Evolutionary conservation across 2,113 vertebrate genomes (phyloP).

Genomic region (Amphilophus citrinellus): DNA sequence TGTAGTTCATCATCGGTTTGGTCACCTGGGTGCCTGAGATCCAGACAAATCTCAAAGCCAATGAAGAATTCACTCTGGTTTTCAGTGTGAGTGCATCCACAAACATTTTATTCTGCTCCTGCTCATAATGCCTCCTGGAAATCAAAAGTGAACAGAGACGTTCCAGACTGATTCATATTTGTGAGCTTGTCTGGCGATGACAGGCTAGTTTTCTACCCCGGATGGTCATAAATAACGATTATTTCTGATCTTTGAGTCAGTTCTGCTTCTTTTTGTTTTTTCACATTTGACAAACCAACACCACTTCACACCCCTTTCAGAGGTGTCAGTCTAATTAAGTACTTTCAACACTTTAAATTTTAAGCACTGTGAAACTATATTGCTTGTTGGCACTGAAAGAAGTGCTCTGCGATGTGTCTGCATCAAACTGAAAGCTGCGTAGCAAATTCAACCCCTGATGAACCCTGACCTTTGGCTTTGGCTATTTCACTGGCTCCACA

Average conservation of each 20-base stretch:
- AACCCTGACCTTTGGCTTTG: conserved; percentile 22
- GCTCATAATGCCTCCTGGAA: not conserved
- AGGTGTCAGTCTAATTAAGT: not conserved
- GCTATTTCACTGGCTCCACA: conserved; percentile 6
- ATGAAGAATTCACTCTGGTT: not conserved
- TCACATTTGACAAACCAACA: not conserved
- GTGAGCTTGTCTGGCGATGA: not conserved
- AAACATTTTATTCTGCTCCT: not conserved
- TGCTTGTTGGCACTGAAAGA: conserved; percentile 17
- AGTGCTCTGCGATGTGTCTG: not conserved
- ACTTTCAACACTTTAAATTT: not conserved
- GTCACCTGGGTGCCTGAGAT: too few relatives aligned
- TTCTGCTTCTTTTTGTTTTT: not conserved
- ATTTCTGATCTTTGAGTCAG: not conserved
- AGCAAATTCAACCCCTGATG: not conserved
- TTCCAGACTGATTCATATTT: not conserved
- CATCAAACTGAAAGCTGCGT: not conserved
- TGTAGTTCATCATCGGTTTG: not conserved
- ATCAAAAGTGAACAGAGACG: not conserved
- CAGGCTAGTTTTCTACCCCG: not conserved
- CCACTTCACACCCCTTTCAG: not conserved
- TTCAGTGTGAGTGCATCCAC: not conserved
- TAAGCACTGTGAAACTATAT: not conserved
- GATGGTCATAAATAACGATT: not conserved
- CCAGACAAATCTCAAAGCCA: not conserved